Evolutionary conservation across 2,113 vertebrate genomes (phyloP).

Genomic region (Galeopterus variegatus): DNA sequence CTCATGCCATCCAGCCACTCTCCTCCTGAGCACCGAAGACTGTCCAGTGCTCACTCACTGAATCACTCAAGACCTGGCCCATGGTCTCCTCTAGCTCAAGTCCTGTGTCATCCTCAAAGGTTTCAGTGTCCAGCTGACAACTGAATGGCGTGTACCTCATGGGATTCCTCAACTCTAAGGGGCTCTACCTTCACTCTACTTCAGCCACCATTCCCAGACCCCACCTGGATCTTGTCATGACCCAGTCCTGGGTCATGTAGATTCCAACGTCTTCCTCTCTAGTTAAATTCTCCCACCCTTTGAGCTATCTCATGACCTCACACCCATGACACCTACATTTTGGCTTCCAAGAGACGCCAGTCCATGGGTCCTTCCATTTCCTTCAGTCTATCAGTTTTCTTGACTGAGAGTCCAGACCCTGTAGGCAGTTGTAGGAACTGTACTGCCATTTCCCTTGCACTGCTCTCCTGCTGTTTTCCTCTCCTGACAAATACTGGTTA

Average conservation of each 20-base stretch:
- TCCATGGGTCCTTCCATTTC: background rate
- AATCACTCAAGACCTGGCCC: background rate
- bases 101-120: background rate
- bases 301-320: background rate
- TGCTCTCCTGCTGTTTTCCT: background rate
- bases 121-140: background rate
- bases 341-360: background rate
- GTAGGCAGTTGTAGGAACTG: background rate
- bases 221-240: background rate
- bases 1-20: background rate
- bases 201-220: background rate
- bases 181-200: background rate
- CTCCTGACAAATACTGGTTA: background rate
- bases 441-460: background rate
- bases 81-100: background rate
- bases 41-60: background rate
- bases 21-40: background rate
- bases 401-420: background rate
- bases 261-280: background rate
- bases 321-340: background rate
- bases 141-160: background rate
- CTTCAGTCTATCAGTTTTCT: background rate
- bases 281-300: background rate
- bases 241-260: background rate
- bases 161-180: background rate